Evolutionary conservation across 2,888 invertebrate genomes (phyloP).

Genomic region (Lasioglossum villosulum): DNA sequence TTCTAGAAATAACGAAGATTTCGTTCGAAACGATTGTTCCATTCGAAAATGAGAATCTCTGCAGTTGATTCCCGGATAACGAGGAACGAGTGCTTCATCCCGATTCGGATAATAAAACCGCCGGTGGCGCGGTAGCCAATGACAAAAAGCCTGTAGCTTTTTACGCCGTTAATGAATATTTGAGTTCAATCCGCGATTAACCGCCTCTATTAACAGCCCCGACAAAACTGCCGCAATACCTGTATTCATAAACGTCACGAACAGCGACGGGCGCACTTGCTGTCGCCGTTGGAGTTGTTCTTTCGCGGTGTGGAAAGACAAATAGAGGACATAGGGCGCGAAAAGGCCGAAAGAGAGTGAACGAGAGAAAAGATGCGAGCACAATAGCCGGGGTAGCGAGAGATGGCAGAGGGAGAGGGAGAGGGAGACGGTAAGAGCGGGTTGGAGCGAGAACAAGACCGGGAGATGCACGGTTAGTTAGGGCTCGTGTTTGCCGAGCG

Average conservation of each 20-base stretch:
- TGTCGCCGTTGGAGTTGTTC: conserved; percentile 72
- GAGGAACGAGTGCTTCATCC: background rate
- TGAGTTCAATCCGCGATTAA: conserved; percentile 39
- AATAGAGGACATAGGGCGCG: conserved; percentile 72
- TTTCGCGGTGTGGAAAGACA: conserved; percentile 77
- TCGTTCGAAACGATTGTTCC: background rate
- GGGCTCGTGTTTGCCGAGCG: conserved; percentile 84
- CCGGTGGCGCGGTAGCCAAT: background rate
- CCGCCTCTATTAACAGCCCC: conserved; percentile 41
- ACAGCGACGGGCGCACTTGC: conserved; percentile 47
- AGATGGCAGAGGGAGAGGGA: background rate
- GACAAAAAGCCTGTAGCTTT: conserved; percentile 7
- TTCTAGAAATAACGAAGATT: background rate
- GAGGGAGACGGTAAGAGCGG: conserved; percentile 35
- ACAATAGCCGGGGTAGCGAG: background rate
- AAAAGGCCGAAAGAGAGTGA: conserved; percentile 28
- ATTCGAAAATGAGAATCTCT: conserved; percentile 1
- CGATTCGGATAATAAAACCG: background rate
- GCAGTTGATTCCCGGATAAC: background rate
- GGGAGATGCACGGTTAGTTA: conserved; percentile 84
- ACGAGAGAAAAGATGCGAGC: conserved; percentile 51
- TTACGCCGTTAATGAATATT: conserved; percentile 20
- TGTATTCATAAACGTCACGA: conserved; percentile 65
- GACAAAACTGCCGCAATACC: conserved; percentile 56
- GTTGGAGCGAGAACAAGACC: conserved; percentile 66